A percentile compares a stretch with the other conserved stretches of the same genome.
Evolutionary conservation across 2,797 vertebrate genomes (phyloP).

Genomic region (Microctenopoma lineatum): DNA sequence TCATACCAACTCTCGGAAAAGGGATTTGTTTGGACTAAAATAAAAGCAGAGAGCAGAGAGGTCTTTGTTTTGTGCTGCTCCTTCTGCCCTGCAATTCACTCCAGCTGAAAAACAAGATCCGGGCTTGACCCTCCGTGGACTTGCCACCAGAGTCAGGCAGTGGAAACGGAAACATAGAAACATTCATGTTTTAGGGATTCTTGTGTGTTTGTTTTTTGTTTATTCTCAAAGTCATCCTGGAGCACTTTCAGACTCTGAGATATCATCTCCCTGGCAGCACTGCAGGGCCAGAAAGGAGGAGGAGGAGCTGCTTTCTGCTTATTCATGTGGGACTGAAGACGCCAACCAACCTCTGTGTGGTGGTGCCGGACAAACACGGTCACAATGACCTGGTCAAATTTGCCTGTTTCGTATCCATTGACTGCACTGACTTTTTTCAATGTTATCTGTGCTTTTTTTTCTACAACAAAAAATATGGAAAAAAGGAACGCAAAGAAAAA

Average conservation of each 20-base stretch:
- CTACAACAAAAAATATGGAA: conserved; percentile 70
- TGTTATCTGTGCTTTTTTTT: conserved; percentile 82
- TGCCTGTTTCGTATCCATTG: conserved; percentile 83
- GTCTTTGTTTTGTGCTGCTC: conserved; percentile 67
- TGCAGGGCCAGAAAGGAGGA: conserved; percentile 63
- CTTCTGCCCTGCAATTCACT: conserved; percentile 49
- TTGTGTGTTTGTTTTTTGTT: conserved; percentile 44
- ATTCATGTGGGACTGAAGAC: conserved; percentile 66
- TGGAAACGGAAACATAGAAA: conserved; percentile 59
- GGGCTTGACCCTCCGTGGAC: conserved; percentile 44
- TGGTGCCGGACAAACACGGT: conserved; percentile 57
- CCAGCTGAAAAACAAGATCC: conserved; percentile 56
- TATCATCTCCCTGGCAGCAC: conserved; percentile 43
- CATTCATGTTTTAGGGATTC: conserved; percentile 41
- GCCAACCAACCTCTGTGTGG: conserved; percentile 46
- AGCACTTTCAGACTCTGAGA: conserved; percentile 59
- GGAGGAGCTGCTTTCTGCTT: conserved; percentile 45
- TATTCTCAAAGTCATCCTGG: conserved; percentile 62
- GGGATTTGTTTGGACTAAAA: conserved; percentile 68
- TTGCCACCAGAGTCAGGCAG: conserved; percentile 40
- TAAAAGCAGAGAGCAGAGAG: conserved; percentile 62
- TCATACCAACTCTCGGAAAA: conserved; percentile 72
- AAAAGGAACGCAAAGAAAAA: conserved; percentile 66
- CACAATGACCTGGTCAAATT: conserved; percentile 64
- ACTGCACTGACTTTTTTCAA: conserved; percentile 85